Percentiles rank a stretch among this genome's conserved stretches.
Evolutionary conservation across 2,888 invertebrate genomes (phyloP).

Genomic region (Mythimna vitellina): DNA sequence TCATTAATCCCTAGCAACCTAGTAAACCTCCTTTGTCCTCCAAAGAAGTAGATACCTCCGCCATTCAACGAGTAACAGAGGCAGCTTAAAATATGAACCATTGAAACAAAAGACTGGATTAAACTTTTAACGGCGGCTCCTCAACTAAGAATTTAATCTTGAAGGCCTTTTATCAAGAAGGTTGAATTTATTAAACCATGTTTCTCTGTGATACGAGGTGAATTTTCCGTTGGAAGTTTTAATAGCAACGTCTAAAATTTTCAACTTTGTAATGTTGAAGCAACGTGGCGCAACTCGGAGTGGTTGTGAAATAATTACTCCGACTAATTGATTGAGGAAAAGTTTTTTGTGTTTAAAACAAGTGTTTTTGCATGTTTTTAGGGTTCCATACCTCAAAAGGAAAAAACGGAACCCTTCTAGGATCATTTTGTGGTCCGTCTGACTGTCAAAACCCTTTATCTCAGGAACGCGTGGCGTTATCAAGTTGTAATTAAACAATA

Average conservation of each 20-base stretch:
- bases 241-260: conserved; percentile 4
- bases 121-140: conserved; percentile 34
- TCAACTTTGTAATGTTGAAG: conserved; percentile 21
- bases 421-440: too few species aligned
- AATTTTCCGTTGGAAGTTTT: conserved; percentile 34
- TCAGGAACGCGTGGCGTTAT: too few species aligned
- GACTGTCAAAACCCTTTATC: too few species aligned
- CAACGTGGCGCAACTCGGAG: not conserved
- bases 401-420: too few species aligned
- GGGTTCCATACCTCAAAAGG: too few species aligned
- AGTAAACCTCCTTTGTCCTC: conserved; percentile 9
- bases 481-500: too few species aligned
- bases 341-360: not conserved
- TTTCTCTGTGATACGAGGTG: conserved; percentile 15
- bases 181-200: conserved; percentile 30
- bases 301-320: not conserved
- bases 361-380: not conserved
- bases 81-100: conserved; percentile 28
- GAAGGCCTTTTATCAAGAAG: conserved; percentile 29
- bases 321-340: conserved; percentile 16
- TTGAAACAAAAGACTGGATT: conserved; percentile 31
- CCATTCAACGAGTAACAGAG: conserved; percentile 21
- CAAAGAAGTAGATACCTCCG: not conserved
- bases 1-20: conserved; percentile 1
- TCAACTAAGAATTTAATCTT: conserved; percentile 44